Base-by-base conservation (phyloP, 1,140 invertebrate genomes). In the Phocides pigmalion region DNA sequence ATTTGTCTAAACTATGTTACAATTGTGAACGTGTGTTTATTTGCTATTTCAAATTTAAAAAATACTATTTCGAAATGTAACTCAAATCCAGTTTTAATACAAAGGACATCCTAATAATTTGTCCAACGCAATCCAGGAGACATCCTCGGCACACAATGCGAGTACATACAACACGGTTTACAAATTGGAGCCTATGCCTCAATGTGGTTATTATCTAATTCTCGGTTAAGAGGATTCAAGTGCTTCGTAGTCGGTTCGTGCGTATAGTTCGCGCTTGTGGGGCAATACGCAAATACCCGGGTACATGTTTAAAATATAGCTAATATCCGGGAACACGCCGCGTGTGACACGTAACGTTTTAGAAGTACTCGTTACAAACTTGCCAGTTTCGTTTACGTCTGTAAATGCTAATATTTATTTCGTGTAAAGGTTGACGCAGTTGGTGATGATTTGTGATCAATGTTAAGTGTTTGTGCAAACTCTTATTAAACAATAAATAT, bases 121-220 rank as follows among this genome's bases (percentile, higher is more conserved):
- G 4, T 8, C 25, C 25, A 28, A 28, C 25, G 25, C 22, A 49
- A 28, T 14, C 20, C n/a, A 2, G 46, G 28, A 4, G n/a, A 25
- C 28, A 22, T 28, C 46, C 20, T 22, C 20, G n/a, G 0, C 22
- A 6, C 20, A 49, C 46, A 49, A 49, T 15, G 46, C 19, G 19
- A 11, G 16, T 17, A 44, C 42, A 37, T 28, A 28, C 25, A 28
- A 28, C 25, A 28, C 25, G 25, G 9, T 25, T 17, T 32, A 35
- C 49, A 51, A 51, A 51, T 28, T 35, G 49, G 15, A 51, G 49
- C 25, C 49, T 51, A 11, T 14, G 25, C 49, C 9, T n/a, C 28
- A 32, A 32, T 32, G 32, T 12, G 32, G 50, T 53, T 37, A 53
- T 53, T 53, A 53, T 53, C 50, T 53, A 53, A 53, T 53, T 53